These are phyloP conservation scores for Otocyon megalotis DNA, from an alignment of 2,113 vertebrate genomes.

Conservation along the genomic window DNA sequence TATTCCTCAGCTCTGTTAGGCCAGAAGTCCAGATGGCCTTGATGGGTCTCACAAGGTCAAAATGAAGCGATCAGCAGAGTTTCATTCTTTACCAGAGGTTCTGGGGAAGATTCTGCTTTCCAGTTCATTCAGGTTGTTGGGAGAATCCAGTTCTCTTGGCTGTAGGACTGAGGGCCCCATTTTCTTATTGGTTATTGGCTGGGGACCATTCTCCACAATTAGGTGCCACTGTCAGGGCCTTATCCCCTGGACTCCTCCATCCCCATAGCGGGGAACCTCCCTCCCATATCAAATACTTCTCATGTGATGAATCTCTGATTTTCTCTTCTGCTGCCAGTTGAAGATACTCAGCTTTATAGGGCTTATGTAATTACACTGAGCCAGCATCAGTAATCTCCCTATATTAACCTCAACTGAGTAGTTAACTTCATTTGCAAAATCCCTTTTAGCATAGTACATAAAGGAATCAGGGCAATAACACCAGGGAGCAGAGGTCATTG, in stretches of 20 bases:
- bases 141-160: neutral
- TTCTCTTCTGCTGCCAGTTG: neutral
- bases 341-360: neutral
- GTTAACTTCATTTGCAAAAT: neutral
- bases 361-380: neutral
- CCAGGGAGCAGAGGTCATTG: neutral
- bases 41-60: neutral
- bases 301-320: neutral
- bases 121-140: neutral
- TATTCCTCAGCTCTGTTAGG: neutral
- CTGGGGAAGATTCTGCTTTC: neutral
- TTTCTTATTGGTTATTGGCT: neutral
- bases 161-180: neutral
- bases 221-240: too few species aligned
- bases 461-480: neutral
- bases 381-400: neutral
- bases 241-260: neutral
- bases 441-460: neutral
- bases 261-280: neutral
- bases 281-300: neutral
- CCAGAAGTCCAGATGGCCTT: neutral
- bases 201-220: neutral
- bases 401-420: neutral
- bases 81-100: neutral
- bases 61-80: neutral